These are phyloP conservation scores for Papilio dardanus DNA, from an alignment of 1,140 invertebrate species.

Conservation along the genomic window DNA sequence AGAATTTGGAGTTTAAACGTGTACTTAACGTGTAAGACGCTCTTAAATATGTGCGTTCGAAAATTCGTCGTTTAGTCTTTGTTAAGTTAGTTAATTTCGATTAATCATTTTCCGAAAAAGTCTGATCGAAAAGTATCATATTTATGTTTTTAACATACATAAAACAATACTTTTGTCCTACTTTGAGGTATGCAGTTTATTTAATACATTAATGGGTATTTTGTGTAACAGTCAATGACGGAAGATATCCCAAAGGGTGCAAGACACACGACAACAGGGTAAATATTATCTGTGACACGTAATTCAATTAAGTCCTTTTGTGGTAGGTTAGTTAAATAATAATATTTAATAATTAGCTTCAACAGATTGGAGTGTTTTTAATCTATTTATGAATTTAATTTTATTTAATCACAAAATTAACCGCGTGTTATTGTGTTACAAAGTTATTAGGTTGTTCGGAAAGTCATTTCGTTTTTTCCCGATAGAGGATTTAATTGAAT, in stretches of 20 bases:
- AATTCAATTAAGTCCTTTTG: background rate
- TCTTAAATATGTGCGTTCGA: too few relatives aligned
- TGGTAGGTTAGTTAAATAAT: background rate
- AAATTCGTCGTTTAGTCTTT: too few relatives aligned
- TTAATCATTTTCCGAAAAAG: background rate
- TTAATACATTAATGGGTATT: constrained; percentile 6
- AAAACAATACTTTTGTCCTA: background rate
- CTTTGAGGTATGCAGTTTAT: background rate
- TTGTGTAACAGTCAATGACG: background rate
- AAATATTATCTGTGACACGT: background rate
- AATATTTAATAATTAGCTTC: background rate
- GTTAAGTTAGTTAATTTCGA: too few relatives aligned
- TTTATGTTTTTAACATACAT: background rate
- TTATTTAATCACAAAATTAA: too few relatives aligned
- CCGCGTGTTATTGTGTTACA: background rate
- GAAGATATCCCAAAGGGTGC: constrained; percentile 6
- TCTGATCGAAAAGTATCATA: background rate
- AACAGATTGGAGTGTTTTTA: background rate
- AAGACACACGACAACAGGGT: background rate
- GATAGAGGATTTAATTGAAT: too few relatives aligned
- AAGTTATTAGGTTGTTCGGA: too few relatives aligned
- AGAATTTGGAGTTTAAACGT: too few relatives aligned
- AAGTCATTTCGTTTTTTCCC: too few relatives aligned
- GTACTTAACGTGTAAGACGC: too few relatives aligned
- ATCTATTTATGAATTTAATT: background rate